phyloP scores from a whole-genome alignment of 2,888 invertebrate species.

The Frankliniella intonsa region DNA sequence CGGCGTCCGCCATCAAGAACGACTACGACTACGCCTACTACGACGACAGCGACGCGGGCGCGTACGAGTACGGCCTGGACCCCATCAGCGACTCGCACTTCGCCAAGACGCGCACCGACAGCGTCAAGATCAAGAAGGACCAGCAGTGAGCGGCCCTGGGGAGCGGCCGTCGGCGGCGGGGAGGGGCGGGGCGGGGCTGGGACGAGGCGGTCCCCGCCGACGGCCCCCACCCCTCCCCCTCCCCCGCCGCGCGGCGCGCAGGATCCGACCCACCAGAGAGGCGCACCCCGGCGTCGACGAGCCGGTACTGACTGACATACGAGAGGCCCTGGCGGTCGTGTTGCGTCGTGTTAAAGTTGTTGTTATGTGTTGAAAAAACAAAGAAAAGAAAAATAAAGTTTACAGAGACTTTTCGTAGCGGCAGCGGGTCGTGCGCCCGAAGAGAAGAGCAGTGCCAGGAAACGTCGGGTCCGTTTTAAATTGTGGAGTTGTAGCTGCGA shows the following conservation, averaged over 20 bases:
- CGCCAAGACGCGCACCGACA: constrained; percentile 20
- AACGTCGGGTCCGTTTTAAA: too few species aligned
- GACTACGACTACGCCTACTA: constrained; percentile 84
- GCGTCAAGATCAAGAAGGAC: constrained; percentile 22
- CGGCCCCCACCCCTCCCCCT: too few species aligned
- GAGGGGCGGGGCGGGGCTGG: not conserved
- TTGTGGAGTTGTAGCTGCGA: too few species aligned
- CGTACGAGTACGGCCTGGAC: constrained; percentile 48
- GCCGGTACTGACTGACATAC: not conserved
- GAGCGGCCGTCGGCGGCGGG: not conserved
- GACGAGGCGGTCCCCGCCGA: too few species aligned
- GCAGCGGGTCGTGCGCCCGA: too few species aligned
- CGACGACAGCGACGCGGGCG: constrained; percentile 56
- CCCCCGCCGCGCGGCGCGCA: too few species aligned
- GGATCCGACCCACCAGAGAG: not conserved
- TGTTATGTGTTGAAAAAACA: constrained; percentile 21
- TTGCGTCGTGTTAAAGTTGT: constrained; percentile 16
- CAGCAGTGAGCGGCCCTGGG: not conserved
- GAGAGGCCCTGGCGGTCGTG: not conserved
- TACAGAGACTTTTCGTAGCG: not conserved
- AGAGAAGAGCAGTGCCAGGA: too few species aligned
- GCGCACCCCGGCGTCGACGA: not conserved
- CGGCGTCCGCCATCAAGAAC: constrained; percentile 46
- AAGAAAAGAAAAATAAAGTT: not conserved
- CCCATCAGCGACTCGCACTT: constrained; percentile 36